Base-by-base conservation (phyloP, 1,140 invertebrate genomes). In the Capitella teleta region DNA sequence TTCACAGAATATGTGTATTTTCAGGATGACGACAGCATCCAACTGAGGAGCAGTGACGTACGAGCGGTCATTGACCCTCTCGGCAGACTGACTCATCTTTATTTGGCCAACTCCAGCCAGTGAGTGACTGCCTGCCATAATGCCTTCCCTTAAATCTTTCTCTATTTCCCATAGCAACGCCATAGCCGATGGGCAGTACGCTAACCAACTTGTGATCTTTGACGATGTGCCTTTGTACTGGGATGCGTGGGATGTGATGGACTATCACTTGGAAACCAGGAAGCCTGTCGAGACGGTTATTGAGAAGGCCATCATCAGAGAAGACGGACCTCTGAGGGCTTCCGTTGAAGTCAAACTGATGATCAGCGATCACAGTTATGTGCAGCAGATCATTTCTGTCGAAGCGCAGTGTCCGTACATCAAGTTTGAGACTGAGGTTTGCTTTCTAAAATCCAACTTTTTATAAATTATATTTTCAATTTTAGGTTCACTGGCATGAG, bases 171-270 rank as follows among this genome's bases (percentile, higher is more conserved):
- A 28, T 25, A 73, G 69, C 52, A 66, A 74, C 58, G 57, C 56
- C 1, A 59, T 74, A 24, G 52, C 52, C n/a, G 5, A 45, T 34
- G 58, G 57, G 8, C 30, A 60, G 36, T 53, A 51, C 52, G 73
- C 60, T 28, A 76, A 76, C 56, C 69, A 74, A 58, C 64, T 74
- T 57, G 57, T 76, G 46, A 54, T 77, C 21, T 78, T 69, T 65
- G 76, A 78, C 63, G 77, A 79, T 56, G 61, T 77, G 8, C 76
- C 77, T 14, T 54, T 79, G 44, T 78, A 67, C 64, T 78, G 77
- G 77, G 77, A 78, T 68, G 77, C 77, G n/a, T 78, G 77, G 77
- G 76, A 78, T 61, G 69, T 73, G 3, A 77, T 77, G 75, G 76
- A 78, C 55, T 78, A 78, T 51, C 75, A 78, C 54, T 55, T 77